These are phyloP conservation scores for Drosophila sulfurigaster DNA, from an alignment of 1,140 invertebrate genomes.

Conservation along the genomic window DNA sequence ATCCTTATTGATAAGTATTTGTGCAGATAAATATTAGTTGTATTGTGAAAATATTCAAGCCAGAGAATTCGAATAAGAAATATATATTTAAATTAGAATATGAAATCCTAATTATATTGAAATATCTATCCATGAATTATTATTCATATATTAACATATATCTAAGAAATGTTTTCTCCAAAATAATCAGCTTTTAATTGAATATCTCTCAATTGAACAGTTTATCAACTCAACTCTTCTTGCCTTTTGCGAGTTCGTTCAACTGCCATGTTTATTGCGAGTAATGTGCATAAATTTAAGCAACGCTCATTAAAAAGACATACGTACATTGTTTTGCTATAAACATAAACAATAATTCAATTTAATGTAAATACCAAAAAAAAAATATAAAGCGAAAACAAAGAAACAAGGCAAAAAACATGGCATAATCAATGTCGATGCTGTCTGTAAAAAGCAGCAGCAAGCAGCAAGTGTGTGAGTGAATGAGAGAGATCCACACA, in stretches of 20 bases:
- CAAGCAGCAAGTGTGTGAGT: slow-evolving; percentile 17
- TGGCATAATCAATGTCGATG: slow-evolving; percentile 77
- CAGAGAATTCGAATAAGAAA: too few species aligned
- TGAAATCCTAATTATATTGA: too few species aligned
- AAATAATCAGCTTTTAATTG: slow-evolving; percentile 1
- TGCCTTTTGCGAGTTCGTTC: slow-evolving; percentile 6
- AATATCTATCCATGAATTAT: too few species aligned
- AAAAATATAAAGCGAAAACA: slow-evolving; percentile 16
- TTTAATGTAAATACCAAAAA: slow-evolving; percentile 60
- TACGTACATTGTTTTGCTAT: slow-evolving; percentile 77
- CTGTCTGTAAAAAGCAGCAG: slow-evolving; percentile 60
- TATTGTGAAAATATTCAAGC: too few species aligned
- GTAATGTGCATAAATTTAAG: slow-evolving; percentile 53
- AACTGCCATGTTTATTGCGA: slow-evolving; percentile 7
- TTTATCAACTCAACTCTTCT: background rate
- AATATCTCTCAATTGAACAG: slow-evolving; percentile 2
- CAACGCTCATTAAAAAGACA: slow-evolving; percentile 74
- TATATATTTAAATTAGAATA: too few species aligned
- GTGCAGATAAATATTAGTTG: too few species aligned
- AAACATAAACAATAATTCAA: slow-evolving; percentile 82
- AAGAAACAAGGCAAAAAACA: slow-evolving; percentile 64
- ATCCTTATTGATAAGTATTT: too few species aligned
- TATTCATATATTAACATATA: too few species aligned
- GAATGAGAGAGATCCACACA: slow-evolving; percentile 15
- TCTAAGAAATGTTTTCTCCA: background rate